Conservation (phyloP, 37 sponge, comb jelly and placozoan species). For the Mnemiopsis leidyi region DNA sequence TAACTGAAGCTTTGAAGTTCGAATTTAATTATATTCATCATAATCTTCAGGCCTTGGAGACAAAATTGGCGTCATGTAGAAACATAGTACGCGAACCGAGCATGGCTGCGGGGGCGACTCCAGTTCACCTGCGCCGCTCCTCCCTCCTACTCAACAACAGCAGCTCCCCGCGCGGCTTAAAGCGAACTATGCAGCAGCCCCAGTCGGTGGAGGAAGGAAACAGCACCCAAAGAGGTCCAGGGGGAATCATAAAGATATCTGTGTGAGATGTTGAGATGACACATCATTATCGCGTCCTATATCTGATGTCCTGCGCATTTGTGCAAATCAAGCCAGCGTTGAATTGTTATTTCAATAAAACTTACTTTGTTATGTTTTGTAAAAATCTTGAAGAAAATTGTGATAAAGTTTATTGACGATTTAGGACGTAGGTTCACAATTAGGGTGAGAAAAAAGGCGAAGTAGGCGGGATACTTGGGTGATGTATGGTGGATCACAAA, state of each 20-base stretch:
- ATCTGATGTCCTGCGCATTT: too few relatives aligned
- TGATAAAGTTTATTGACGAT: background rate
- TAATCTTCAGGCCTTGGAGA: constrained; percentile 5
- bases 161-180: constrained; percentile 14
- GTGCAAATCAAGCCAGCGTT: background rate
- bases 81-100: constrained; percentile 42
- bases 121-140: background rate
- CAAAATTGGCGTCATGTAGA: constrained; percentile 12
- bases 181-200: constrained; percentile 28
- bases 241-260: background rate
- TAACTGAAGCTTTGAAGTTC: too few relatives aligned
- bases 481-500: background rate
- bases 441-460: background rate
- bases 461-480: too few relatives aligned
- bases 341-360: background rate
- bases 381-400: background rate
- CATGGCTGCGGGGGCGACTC: background rate
- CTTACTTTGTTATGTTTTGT: background rate
- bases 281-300: too few relatives aligned
- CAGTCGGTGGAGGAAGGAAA: background rate
- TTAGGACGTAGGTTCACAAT: background rate
- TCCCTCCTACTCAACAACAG: background rate
- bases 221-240: background rate
- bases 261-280: background rate
- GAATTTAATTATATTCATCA: background rate